Percentiles rank a stretch among this genome's conserved stretches.
phyloP scores from a whole-genome alignment of 2,797 vertebrate species.

The Acestrorhynchus altus region DNA sequence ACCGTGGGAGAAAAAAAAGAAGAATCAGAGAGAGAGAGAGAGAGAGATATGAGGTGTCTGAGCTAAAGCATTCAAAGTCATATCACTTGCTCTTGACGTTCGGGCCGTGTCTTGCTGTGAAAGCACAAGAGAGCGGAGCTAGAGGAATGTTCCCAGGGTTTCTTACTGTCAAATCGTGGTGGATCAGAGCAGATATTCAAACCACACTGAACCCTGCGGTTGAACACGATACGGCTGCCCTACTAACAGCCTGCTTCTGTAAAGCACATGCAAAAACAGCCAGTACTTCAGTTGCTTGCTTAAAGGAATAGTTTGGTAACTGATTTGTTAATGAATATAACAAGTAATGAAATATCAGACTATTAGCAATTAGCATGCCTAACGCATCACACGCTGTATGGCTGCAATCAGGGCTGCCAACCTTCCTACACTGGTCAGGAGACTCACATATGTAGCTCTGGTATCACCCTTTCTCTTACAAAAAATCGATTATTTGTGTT shows the following conservation, averaged over 20 bases:
- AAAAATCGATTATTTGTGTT: no score
- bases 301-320: background rate
- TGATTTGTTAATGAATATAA: no score
- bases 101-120: background rate
- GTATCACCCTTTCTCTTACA: no score
- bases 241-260: background rate
- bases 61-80: constrained; percentile 1
- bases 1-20: background rate
- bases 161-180: background rate
- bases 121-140: background rate
- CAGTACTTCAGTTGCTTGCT: background rate
- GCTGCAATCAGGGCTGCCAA: no score
- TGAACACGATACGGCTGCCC: background rate
- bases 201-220: background rate
- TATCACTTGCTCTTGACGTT: constrained; percentile 4
- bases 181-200: background rate
- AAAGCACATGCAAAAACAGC: background rate
- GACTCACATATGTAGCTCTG: no score
- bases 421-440: no score
- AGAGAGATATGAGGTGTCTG: background rate
- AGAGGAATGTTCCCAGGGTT: background rate
- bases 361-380: background rate
- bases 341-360: no score
- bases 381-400: no score
- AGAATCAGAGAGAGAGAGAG: background rate